Evolutionary conservation across 2,113 vertebrate species (phyloP).

Genomic region (Ageneiosus marmoratus): DNA sequence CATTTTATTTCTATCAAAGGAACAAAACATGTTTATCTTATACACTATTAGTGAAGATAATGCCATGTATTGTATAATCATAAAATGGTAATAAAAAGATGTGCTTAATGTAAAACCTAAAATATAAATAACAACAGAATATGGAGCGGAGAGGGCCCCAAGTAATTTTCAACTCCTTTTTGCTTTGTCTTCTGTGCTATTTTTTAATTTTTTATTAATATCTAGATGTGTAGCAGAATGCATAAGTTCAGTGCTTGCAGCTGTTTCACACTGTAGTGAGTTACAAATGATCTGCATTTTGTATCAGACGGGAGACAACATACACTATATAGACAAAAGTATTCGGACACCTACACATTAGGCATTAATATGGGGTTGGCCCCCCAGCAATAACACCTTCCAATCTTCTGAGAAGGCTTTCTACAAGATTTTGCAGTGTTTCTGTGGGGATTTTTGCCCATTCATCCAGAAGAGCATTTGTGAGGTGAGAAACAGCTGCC

Average conservation of each 20-base stretch:
- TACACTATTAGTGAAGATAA: background rate
- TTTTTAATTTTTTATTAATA: background rate
- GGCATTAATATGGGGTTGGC: too few relatives aligned
- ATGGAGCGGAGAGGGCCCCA: background rate
- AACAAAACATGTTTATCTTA: background rate
- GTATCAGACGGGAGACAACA: constrained; percentile 71
- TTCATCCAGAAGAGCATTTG: too few relatives aligned
- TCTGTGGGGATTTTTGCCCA: too few relatives aligned
- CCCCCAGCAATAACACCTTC: too few relatives aligned
- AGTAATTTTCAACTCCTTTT: background rate
- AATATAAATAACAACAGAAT: background rate
- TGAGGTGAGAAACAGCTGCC: too few relatives aligned
- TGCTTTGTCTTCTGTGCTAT: background rate
- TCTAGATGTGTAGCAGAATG: constrained; percentile 25
- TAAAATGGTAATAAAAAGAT: background rate
- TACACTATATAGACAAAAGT: too few relatives aligned
- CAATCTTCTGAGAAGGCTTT: too few relatives aligned
- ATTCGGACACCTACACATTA: too few relatives aligned
- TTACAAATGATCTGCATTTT: constrained; percentile 59
- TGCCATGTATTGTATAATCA: background rate
- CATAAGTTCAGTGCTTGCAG: constrained; percentile 54
- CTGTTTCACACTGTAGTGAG: constrained; percentile 58
- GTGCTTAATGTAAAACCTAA: background rate
- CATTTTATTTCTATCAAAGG: background rate
- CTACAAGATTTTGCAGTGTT: too few relatives aligned